Evolutionary conservation across 2,888 invertebrate genomes (phyloP).

Genomic region (Dicyrtomina minuta): DNA sequence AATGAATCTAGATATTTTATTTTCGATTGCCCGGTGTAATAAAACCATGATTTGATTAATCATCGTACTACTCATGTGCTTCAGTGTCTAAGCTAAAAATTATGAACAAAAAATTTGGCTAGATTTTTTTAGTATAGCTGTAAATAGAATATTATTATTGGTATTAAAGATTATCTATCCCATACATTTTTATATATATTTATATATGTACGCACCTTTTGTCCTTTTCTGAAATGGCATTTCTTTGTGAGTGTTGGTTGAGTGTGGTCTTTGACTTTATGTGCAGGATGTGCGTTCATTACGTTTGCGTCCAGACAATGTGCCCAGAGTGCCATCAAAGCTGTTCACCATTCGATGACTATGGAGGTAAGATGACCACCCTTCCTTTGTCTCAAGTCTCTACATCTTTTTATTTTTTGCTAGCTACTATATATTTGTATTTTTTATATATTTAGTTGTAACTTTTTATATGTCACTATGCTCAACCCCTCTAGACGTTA

Average conservation of each 20-base stretch:
- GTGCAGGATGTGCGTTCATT: slow-evolving; percentile 91
- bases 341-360: slow-evolving; percentile 96
- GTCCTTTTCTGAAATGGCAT: slow-evolving; percentile 1
- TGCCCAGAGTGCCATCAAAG: slow-evolving; percentile 96
- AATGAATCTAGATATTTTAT: no score
- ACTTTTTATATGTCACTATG: not conserved
- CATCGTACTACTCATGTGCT: no score
- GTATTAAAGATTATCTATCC: no score
- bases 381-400: slow-evolving; percentile 21
- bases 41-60: no score
- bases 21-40: no score
- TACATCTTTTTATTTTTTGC: not conserved
- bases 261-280: slow-evolving; percentile 51
- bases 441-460: not conserved
- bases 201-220: not conserved
- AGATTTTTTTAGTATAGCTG: no score
- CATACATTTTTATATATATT: not conserved
- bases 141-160: no score
- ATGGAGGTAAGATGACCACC: slow-evolving; percentile 75
- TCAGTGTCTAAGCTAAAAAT: no score
- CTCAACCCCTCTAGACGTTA: no score
- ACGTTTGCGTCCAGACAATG: slow-evolving; percentile 97
- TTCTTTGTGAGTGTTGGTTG: slow-evolving; percentile 36
- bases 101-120: no score
- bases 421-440: not conserved